Base-by-base conservation (phyloP, 2,113 vertebrate genomes). In the Spheniscus mendiculus region DNA sequence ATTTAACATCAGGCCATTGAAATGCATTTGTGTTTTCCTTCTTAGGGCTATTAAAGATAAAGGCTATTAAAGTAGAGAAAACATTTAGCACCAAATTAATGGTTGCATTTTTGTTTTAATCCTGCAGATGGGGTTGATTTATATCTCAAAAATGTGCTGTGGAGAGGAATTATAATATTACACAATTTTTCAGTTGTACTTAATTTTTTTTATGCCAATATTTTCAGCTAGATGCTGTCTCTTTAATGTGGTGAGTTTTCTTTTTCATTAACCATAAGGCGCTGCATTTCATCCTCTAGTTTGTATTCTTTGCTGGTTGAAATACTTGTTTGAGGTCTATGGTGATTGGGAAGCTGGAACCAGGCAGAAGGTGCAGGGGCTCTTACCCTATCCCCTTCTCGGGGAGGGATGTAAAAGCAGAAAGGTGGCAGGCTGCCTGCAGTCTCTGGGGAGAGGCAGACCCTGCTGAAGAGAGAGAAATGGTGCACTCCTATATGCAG, bases 21-120 rank as follows among this genome's bases (percentile, higher is more conserved):
- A 98, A 97, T 90, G 40, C 69, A 14, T 96, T 97, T 97, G 66
- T 96, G 74, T 95, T 98, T 97, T 97, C 36, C 89, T 95, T 94
- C 72, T 58, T 65, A 85, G 69, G 22, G 72, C 72, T 94, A 83
- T 97, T 92, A 90, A 82, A 97, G 91, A 72, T 6, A 42, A 42
- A 42, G 22, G 72, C 72, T 94, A 83, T 97, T 92, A 90, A 82
- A 97, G 13, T 88, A 94, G 83, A 82, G 78, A 90, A 97, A 97
- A 83, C 74, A 94, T 97, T 92, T 96, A 94, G 87, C 83, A 76
- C 18, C 69, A 89, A 97, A 91, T 94, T 94, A 97, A 97, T 91
- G 67, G 52, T 63, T 96, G 80, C 44, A 72, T 96, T 97, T 97
- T 97, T 67, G 79, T 88, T 91, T 90, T 97, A 95, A 89, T 90